Evolutionary conservation across 2,888 invertebrate species (phyloP).

Genomic region (Eledone cirrhosa): DNA sequence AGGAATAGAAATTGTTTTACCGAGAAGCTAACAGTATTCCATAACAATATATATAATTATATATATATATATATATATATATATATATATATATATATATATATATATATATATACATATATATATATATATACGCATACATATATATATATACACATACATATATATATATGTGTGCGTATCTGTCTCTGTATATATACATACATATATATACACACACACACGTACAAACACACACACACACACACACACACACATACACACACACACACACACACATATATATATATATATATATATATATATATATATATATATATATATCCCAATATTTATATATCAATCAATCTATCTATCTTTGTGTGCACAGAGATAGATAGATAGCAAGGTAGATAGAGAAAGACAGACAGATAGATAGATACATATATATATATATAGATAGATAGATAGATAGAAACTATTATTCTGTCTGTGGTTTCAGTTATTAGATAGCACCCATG

Average conservation of each 20-base stretch:
- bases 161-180: not conserved
- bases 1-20: no score
- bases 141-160: not conserved
- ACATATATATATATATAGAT: no score
- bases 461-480: no score
- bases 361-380: no score
- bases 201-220: not conserved
- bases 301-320: not conserved
- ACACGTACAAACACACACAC: not conserved
- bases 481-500: no score
- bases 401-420: no score
- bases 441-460: no score
- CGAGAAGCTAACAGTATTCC: no score
- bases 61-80: constrained; percentile 6
- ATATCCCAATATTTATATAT: not conserved
- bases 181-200: not conserved
- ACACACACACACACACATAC: not conserved
- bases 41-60: not conserved
- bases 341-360: no score
- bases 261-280: not conserved
- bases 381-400: no score
- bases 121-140: not conserved
- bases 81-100: constrained; percentile 6
- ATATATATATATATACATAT: constrained; percentile 6
- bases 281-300: not conserved